Conservation (phyloP, 2,113 vertebrate genomes). For the Pterocles orientalis region DNA sequence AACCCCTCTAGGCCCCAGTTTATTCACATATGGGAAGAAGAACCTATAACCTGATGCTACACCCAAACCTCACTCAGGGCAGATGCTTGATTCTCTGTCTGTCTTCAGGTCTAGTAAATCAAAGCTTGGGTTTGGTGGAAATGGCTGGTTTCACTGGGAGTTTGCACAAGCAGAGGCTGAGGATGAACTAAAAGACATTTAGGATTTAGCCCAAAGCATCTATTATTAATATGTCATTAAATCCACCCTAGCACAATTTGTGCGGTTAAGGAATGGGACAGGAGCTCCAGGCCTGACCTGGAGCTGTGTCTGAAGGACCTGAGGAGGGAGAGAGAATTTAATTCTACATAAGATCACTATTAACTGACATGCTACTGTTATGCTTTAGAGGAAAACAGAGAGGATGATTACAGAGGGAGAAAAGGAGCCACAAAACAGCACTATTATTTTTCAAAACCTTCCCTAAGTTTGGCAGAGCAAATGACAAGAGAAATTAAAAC, state of each 20-base stretch:
- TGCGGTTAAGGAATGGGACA: background rate
- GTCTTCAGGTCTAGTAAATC: background rate
- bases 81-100: background rate
- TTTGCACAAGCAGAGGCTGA: background rate
- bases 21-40: background rate
- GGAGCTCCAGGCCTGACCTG: background rate
- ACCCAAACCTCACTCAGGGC: background rate
- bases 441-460: conserved; percentile 23
- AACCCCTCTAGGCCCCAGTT: background rate
- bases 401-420: background rate
- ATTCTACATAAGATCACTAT: background rate
- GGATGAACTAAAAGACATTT: background rate
- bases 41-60: background rate
- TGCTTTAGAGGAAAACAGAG: background rate
- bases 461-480: background rate
- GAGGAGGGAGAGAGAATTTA: background rate
- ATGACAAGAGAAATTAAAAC: conserved; percentile 31
- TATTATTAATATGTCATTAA: background rate
- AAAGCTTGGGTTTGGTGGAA: background rate
- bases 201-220: background rate
- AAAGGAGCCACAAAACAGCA: conserved; percentile 3
- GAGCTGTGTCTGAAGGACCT: background rate
- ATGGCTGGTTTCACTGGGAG: background rate
- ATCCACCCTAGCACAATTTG: background rate
- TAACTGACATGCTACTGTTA: background rate